phyloP scores from a whole-genome alignment of 2,888 invertebrate species.

The Poecilus cupreus region DNA sequence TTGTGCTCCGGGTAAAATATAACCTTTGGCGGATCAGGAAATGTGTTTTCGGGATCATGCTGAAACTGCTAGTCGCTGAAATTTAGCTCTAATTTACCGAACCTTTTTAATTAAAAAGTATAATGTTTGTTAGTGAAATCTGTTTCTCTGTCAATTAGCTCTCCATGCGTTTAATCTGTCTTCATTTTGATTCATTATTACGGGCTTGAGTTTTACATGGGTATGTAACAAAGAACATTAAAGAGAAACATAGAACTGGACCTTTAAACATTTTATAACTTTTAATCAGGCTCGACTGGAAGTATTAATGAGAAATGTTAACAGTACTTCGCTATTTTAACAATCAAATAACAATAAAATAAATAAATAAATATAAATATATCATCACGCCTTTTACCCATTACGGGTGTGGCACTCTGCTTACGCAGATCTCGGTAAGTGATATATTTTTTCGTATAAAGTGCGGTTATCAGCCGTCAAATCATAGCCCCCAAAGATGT shows the following conservation, averaged over 20 bases:
- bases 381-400: no score
- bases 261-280: no score
- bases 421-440: no score
- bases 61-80: neutral
- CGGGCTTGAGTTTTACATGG: neutral
- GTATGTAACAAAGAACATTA: neutral
- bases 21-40: neutral
- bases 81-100: neutral
- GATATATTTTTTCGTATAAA: no score
- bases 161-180: neutral
- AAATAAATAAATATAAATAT: no score
- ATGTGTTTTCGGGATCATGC: neutral
- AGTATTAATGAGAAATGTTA: no score
- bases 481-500: no score
- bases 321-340: no score
- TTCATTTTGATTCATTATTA: conserved; percentile 8
- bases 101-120: neutral
- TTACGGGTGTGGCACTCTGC: no score
- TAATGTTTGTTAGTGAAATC: conserved; percentile 1
- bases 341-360: no score
- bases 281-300: no score
- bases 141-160: conserved; percentile 29
- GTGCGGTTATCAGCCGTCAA: no score
- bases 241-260: neutral
- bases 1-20: neutral